These are phyloP conservation scores for Drosophila truncata DNA, from an alignment of 1,140 invertebrate genomes.

Conservation along the genomic window DNA sequence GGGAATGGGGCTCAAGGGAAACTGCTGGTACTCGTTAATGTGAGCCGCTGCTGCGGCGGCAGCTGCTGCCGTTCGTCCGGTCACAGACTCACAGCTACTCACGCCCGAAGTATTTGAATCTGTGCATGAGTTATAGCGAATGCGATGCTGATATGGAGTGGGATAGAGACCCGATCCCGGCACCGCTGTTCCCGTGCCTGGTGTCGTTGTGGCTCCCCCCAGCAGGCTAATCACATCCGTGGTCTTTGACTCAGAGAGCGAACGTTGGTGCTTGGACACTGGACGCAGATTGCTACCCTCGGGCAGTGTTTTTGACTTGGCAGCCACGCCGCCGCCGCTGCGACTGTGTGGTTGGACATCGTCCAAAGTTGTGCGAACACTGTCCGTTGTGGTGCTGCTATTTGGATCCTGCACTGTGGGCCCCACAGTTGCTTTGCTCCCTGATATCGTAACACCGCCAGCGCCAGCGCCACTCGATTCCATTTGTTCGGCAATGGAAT, in stretches of 20 bases:
- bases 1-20: conserved; percentile 91
- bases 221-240: conserved; percentile 84
- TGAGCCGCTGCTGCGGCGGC: conserved; percentile 61
- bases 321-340: conserved; percentile 28
- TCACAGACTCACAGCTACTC: conserved; percentile 91
- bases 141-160: conserved; percentile 64
- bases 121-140: conserved; percentile 86
- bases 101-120: conserved; percentile 92
- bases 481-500: conserved; percentile 43
- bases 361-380: conserved; percentile 43
- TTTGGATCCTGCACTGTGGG: conserved; percentile 53
- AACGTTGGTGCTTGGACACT: conserved; percentile 86
- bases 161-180: conserved; percentile 22
- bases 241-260: conserved; percentile 89
- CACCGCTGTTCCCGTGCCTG: neutral
- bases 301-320: conserved; percentile 78
- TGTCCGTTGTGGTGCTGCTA: conserved; percentile 46
- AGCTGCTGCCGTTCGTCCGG: conserved; percentile 80
- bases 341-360: conserved; percentile 23
- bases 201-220: conserved; percentile 1
- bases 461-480: conserved; percentile 15
- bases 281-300: conserved; percentile 64
- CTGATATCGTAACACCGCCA: conserved; percentile 21
- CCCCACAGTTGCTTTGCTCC: neutral
- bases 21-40: conserved; percentile 88